These are phyloP conservation scores for Bufo bufo DNA, from an alignment of 2,113 vertebrate genomes.

Conservation along the genomic window DNA sequence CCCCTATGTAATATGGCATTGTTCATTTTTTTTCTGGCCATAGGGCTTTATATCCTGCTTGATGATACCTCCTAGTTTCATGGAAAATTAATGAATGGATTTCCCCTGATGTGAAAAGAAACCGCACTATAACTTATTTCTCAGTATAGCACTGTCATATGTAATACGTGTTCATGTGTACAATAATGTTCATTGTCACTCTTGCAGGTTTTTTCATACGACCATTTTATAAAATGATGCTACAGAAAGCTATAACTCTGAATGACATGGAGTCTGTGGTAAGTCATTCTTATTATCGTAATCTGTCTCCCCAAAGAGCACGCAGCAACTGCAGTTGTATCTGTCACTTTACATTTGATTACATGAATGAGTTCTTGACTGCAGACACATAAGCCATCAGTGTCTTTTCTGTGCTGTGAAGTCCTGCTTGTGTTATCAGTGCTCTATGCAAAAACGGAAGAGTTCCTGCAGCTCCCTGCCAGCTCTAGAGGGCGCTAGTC, in stretches of 20 bases:
- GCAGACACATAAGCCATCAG: neutral
- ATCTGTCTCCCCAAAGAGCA: neutral
- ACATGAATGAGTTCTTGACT: neutral
- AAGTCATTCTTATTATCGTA: slow-evolving; percentile 64
- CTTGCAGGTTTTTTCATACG: slow-evolving; percentile 95
- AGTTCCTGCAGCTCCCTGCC: neutral
- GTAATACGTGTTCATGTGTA: neutral
- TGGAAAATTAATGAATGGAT: no score
- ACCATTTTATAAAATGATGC: slow-evolving; percentile 99
- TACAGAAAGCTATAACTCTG: slow-evolving; percentile 92
- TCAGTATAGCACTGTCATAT: neutral
- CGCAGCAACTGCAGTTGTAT: neutral
- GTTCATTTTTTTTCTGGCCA: no score
- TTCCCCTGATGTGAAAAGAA: neutral
- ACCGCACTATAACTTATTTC: neutral
- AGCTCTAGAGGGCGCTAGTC: neutral
- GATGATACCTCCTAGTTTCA: no score
- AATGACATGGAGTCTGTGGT: slow-evolving; percentile 99
- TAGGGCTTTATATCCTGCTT: no score
- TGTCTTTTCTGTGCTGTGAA: neutral
- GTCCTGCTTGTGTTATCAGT: neutral
- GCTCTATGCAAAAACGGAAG: neutral
- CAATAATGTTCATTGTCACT: neutral
- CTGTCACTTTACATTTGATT: neutral
- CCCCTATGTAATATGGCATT: no score